Conservation (phyloP, 1,140 invertebrate genomes). For the Pseudomyrmex sp. region DNA sequence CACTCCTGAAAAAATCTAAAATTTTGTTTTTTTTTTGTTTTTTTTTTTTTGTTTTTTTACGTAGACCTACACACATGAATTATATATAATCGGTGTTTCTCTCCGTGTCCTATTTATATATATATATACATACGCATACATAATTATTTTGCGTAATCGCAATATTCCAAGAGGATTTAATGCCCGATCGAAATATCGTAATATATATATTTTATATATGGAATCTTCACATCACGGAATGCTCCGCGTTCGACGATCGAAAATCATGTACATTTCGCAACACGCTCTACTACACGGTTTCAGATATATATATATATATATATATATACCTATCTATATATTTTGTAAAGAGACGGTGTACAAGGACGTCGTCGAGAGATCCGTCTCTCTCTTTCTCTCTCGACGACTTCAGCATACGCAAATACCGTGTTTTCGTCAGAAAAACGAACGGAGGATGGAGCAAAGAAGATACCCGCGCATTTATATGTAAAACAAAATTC, state of each 20-base stretch:
- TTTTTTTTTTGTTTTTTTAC: too few species aligned
- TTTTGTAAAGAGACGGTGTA: not conserved
- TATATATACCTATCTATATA: not conserved
- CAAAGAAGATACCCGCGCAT: too few species aligned
- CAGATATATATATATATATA: not conserved
- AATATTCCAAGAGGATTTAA: constrained; percentile 14
- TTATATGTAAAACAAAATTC: too few species aligned
- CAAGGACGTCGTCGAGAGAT: not conserved
- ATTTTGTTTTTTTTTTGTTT: too few species aligned
- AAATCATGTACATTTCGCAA: constrained; percentile 1
- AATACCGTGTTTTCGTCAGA: too few species aligned
- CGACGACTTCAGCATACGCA: too few species aligned
- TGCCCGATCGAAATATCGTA: constrained; percentile 10
- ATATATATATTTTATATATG: too few species aligned
- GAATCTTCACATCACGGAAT: not conserved
- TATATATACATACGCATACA: constrained; percentile 44
- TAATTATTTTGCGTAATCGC: not conserved
- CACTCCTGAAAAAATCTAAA: too few species aligned
- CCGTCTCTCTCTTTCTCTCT: too few species aligned
- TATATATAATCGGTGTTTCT: not conserved
- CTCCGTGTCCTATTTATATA: not conserved
- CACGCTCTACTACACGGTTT: not conserved
- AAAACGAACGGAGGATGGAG: too few species aligned
- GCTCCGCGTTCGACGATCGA: not conserved
- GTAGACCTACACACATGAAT: too few species aligned